Conservation (phyloP, 1,140 invertebrate genomes). For the Chironomus striatipennis region DNA sequence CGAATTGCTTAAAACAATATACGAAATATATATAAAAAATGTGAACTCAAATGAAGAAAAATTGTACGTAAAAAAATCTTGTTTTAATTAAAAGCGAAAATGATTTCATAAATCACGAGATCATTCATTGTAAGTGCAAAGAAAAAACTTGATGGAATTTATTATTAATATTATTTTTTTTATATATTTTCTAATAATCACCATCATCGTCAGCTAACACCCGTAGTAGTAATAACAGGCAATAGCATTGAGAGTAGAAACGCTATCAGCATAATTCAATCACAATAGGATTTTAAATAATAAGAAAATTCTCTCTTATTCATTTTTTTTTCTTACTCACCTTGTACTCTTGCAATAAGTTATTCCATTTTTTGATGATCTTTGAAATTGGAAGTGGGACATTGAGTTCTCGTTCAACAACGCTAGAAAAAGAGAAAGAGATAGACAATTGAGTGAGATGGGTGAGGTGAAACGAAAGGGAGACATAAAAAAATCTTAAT, state of each 20-base stretch:
- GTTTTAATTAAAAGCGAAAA: neutral
- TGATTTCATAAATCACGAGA: neutral
- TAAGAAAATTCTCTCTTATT: neutral
- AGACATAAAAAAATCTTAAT: too few species aligned
- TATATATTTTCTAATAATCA: too few species aligned
- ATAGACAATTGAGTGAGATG: neutral
- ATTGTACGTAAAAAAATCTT: neutral
- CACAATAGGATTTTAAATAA: neutral
- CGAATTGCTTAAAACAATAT: too few species aligned
- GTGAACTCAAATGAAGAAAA: neutral
- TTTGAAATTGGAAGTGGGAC: conserved; percentile 40
- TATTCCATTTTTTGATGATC: conserved; percentile 42
- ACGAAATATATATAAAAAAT: too few species aligned
- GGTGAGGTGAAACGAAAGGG: too few species aligned
- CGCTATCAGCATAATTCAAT: too few species aligned
- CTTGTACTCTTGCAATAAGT: conserved; percentile 41
- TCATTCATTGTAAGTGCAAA: neutral
- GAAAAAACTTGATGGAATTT: neutral
- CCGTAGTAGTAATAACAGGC: too few species aligned
- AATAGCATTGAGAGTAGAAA: too few species aligned
- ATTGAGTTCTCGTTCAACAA: conserved; percentile 39
- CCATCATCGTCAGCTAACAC: too few species aligned
- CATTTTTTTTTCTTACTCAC: conserved; percentile 26
- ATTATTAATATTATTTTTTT: too few species aligned
- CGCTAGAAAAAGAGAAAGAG: conserved; percentile 29